These are phyloP conservation scores for Perodicticus potto DNA, from an alignment of 2,797 vertebrate genomes.

Conservation along the genomic window DNA sequence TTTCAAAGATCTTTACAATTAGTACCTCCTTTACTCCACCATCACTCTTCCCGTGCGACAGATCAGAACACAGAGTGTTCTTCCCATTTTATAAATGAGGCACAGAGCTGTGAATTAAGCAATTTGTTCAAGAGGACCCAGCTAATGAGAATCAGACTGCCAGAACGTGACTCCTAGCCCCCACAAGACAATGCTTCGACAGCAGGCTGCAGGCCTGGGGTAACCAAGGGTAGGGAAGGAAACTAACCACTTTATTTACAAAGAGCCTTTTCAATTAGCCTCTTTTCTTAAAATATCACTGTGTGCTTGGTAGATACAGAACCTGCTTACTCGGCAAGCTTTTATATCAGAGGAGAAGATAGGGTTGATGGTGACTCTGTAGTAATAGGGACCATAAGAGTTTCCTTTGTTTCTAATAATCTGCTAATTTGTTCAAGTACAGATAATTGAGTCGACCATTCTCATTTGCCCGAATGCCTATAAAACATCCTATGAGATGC, in stretches of 20 bases:
- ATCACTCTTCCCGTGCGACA: background rate
- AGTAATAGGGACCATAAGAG: background rate
- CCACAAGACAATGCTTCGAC: background rate
- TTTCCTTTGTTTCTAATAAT: conserved; percentile 65
- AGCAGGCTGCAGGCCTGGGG: background rate
- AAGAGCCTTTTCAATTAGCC: background rate
- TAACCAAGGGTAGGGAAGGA: background rate
- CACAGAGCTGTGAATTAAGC: background rate
- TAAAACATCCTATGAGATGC: conserved; percentile 35
- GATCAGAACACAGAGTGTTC: background rate
- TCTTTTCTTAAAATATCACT: conserved; percentile 29
- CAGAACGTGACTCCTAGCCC: background rate
- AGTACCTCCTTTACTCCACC: background rate
- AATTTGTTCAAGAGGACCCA: background rate
- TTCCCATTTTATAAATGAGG: background rate
- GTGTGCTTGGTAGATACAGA: background rate
- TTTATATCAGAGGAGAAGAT: background rate
- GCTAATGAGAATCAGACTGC: background rate
- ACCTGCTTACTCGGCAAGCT: background rate
- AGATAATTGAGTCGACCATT: conserved; percentile 51
- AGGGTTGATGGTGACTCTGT: background rate
- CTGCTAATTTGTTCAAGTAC: conserved; percentile 7
- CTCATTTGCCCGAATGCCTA: conserved; percentile 52
- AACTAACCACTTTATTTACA: conserved; percentile 11
- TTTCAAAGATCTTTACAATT: conserved; percentile 13